Conservation (phyloP, 2,113 vertebrate species). For the Caracal caracal region DNA sequence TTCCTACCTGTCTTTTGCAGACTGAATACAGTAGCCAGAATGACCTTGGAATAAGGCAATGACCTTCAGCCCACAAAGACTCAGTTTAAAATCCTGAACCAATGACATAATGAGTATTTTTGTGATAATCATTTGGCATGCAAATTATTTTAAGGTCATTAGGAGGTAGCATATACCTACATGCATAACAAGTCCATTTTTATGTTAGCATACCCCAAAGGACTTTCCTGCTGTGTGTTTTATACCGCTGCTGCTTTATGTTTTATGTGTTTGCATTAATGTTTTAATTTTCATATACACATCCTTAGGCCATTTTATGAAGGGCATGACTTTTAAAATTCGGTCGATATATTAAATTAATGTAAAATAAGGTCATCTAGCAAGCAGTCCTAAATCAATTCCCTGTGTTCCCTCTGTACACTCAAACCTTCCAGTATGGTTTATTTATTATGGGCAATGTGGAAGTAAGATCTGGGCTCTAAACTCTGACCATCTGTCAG, state of each 20-base stretch:
- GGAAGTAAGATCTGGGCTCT: slow-evolving; percentile 38
- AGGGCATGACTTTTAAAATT: slow-evolving; percentile 76
- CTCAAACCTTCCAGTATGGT: slow-evolving; percentile 57
- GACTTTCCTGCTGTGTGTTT: slow-evolving; percentile 65
- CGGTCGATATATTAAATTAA: slow-evolving; percentile 66
- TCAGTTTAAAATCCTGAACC: neutral
- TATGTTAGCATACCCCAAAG: slow-evolving; percentile 42
- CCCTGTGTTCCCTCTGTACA: slow-evolving; percentile 19
- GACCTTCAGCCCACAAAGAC: slow-evolving; percentile 26
- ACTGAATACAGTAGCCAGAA: neutral
- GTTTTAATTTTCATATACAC: slow-evolving; percentile 77
- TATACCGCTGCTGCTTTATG: slow-evolving; percentile 49
- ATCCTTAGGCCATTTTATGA: slow-evolving; percentile 74
- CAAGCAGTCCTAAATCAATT: slow-evolving; percentile 68
- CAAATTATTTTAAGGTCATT: slow-evolving; percentile 56
- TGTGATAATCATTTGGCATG: slow-evolving; percentile 15
- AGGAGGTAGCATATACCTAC: slow-evolving; percentile 25
- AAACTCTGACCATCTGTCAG: slow-evolving; percentile 57
- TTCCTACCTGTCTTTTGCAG: neutral
- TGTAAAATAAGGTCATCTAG: slow-evolving; percentile 62
- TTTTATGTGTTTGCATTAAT: slow-evolving; percentile 72
- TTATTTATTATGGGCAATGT: slow-evolving; percentile 61
- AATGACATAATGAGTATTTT: slow-evolving; percentile 26
- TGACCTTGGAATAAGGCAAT: slow-evolving; percentile 14
- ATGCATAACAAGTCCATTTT: slow-evolving; percentile 40